Percentiles rank a stretch among this genome's conserved stretches.
phyloP scores from a whole-genome alignment of 2,113 vertebrate genomes.

The Vireo altiloquus region DNA sequence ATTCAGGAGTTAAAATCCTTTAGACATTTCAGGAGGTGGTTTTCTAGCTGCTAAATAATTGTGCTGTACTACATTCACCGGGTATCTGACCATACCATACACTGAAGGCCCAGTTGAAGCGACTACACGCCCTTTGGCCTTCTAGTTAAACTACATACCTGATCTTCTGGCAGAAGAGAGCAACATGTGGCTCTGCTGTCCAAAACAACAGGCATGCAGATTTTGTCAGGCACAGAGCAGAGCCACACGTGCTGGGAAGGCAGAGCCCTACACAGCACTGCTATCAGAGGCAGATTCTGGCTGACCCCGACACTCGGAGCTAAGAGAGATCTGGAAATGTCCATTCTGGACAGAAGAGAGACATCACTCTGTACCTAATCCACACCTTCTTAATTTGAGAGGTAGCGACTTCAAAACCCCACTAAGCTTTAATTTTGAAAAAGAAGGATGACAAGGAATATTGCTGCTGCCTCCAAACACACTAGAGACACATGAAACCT shows the following conservation, averaged over 20 bases:
- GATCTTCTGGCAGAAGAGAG: background rate
- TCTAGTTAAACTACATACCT: background rate
- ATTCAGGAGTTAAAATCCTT: background rate
- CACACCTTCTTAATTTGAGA: background rate
- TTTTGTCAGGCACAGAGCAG: background rate
- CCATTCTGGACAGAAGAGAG: background rate
- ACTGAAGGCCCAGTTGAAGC: background rate
- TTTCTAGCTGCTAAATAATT: background rate
- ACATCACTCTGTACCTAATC: background rate
- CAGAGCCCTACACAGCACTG: background rate
- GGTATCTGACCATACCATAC: background rate
- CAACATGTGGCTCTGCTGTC: background rate
- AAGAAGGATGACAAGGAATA: background rate
- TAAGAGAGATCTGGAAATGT: accelerated
- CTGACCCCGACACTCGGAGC: background rate
- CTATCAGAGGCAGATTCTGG: background rate
- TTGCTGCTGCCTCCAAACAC: background rate
- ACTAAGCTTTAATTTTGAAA: background rate
- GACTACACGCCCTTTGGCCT: background rate
- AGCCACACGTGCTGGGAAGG: background rate
- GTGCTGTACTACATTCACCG: background rate
- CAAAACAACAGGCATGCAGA: background rate
- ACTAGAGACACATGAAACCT: background rate
- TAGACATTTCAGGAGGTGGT: background rate
- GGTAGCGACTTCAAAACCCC: background rate